These are phyloP conservation scores for Uria lomvia DNA, from an alignment of 2,113 vertebrate species.

Conservation along the genomic window DNA sequence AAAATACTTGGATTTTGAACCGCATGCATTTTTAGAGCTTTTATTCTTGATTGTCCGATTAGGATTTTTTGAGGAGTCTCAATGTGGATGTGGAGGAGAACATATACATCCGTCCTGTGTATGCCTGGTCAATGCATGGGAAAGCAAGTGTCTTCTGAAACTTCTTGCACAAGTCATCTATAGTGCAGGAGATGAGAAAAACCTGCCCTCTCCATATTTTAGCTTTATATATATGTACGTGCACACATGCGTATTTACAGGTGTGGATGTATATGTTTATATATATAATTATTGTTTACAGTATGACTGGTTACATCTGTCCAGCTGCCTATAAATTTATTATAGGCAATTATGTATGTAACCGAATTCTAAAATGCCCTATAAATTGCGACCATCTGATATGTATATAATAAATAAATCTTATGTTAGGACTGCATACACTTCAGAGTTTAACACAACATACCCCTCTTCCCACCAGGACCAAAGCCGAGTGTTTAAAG, in stretches of 20 bases:
- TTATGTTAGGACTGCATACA: neutral
- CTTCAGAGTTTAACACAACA: neutral
- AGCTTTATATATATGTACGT: slow-evolving; percentile 1
- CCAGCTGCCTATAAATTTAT: slow-evolving; percentile 65
- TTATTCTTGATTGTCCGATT: neutral
- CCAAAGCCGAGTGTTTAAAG: neutral
- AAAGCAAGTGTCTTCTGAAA: slow-evolving; percentile 15
- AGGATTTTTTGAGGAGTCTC: neutral
- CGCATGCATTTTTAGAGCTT: neutral
- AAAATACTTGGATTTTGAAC: neutral
- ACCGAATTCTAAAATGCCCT: slow-evolving; percentile 58
- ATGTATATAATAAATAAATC: slow-evolving; percentile 32
- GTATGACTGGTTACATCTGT: slow-evolving; percentile 45
- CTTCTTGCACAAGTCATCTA: neutral
- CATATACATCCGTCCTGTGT: neutral
- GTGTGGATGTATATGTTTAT: slow-evolving; percentile 42
- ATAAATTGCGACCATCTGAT: slow-evolving; percentile 49
- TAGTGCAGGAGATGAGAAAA: neutral
- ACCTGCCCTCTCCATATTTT: neutral
- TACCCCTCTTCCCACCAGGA: neutral
- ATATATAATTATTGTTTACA: slow-evolving; percentile 59
- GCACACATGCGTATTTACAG: slow-evolving; percentile 52
- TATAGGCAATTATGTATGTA: slow-evolving; percentile 64
- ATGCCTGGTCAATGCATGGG: neutral
- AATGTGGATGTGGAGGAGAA: neutral